A percentile compares a stretch with the other conserved stretches of the same genome.
phyloP scores from a whole-genome alignment of 2,888 invertebrate genomes.

The Adineta ricciae region DNA sequence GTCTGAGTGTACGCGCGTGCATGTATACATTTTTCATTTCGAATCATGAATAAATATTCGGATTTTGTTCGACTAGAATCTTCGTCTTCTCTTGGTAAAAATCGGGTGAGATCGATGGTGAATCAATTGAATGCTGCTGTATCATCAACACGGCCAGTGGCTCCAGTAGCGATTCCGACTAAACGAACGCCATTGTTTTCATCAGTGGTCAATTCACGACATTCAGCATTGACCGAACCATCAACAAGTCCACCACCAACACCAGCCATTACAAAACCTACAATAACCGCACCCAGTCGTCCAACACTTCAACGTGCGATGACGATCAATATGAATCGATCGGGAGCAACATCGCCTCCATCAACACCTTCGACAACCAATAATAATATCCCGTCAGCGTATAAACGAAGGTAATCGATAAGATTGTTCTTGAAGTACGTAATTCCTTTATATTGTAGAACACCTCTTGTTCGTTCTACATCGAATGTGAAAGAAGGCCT shows the following conservation, averaged over 20 bases:
- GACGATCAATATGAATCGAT: background rate
- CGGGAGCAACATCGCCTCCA: background rate
- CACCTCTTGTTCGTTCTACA: slow-evolving; percentile 8
- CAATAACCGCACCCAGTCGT: background rate
- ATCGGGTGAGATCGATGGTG: background rate
- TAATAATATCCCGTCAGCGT: background rate
- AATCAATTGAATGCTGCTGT: background rate
- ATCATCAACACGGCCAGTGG: background rate
- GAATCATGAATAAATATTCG: background rate
- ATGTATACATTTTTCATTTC: background rate
- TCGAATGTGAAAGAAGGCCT: slow-evolving; percentile 17
- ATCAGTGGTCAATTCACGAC: background rate
- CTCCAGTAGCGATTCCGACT: background rate
- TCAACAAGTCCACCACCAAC: background rate
- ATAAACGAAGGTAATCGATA: background rate
- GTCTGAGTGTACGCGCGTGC: background rate
- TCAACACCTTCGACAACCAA: background rate
- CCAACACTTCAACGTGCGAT: background rate
- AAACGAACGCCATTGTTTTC: background rate
- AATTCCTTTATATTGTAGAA: background rate
- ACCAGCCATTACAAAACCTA: background rate
- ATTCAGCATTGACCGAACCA: background rate
- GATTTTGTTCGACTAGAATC: background rate
- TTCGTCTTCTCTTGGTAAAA: background rate
- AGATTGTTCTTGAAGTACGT: background rate